Evolutionary conservation across 2,113 vertebrate species (phyloP).

Genomic region (Boleophthalmus pectinirostris): DNA sequence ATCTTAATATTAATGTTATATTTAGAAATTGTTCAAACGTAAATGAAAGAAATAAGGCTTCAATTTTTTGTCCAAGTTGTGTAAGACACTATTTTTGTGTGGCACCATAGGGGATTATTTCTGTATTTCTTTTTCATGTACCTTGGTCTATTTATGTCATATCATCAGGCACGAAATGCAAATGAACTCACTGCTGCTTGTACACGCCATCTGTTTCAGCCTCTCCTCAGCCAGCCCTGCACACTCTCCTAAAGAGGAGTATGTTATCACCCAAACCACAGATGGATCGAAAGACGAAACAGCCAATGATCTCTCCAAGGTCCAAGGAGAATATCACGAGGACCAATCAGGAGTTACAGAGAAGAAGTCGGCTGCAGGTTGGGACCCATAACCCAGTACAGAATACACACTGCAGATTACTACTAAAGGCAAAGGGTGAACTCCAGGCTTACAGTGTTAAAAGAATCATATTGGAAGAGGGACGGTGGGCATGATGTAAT

Average conservation of each 20-base stretch:
- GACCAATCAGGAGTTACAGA: conserved; percentile 82
- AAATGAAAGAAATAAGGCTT: conserved; percentile 11
- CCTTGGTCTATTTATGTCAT: conserved; percentile 49
- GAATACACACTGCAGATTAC: conserved; percentile 11
- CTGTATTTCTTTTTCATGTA: conserved; percentile 45
- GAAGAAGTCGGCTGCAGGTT: conserved; percentile 81
- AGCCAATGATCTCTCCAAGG: conserved; percentile 72
- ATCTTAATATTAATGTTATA: conserved; percentile 12
- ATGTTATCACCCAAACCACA: conserved; percentile 69
- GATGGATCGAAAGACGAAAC: conserved; percentile 78
- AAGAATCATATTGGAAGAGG: neutral
- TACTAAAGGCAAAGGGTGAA: neutral
- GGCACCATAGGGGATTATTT: conserved; percentile 20
- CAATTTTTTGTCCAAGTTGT: conserved; percentile 24
- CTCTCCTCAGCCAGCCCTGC: conserved; percentile 92
- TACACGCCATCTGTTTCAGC: conserved; percentile 76
- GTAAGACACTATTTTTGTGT: conserved; percentile 26
- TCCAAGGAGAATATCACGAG: conserved; percentile 76
- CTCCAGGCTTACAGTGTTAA: neutral
- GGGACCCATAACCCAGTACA: conserved; percentile 44
- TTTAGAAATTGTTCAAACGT: conserved; percentile 6
- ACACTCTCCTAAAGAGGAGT: conserved; percentile 84
- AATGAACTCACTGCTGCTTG: conserved; percentile 46
- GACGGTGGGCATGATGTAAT: neutral
- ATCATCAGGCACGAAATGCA: conserved; percentile 54